phyloP scores from a whole-genome alignment of 2,797 vertebrate genomes.

The Pangasius larnaudii region DNA sequence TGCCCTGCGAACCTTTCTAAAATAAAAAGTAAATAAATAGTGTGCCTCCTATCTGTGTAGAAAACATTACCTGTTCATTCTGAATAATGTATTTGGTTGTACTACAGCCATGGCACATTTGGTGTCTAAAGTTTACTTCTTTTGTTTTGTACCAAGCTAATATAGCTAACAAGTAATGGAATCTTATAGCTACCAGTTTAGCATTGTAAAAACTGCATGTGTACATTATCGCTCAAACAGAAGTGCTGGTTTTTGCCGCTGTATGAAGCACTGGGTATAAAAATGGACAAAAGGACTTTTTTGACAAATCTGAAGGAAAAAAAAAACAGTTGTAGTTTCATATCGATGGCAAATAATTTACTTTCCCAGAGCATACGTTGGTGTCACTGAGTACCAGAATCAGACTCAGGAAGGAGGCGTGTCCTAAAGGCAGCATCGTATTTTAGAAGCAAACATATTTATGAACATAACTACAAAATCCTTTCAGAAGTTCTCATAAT shows the following conservation, averaged over 20 bases:
- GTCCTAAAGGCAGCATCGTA: not conserved
- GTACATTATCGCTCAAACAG: not conserved
- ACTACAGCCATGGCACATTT: not conserved
- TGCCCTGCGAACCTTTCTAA: too few species aligned
- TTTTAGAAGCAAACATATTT: not conserved
- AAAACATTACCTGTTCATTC: not conserved
- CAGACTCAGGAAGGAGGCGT: not conserved
- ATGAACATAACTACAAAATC: not conserved
- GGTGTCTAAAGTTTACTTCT: not conserved
- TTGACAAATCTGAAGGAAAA: too few species aligned
- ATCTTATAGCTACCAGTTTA: not conserved
- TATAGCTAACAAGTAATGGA: not conserved
- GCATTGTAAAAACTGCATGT: not conserved
- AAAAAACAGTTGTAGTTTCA: not conserved
- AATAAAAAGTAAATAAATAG: too few species aligned
- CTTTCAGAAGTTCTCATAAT: not conserved
- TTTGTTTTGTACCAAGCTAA: not conserved
- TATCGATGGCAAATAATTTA: not conserved
- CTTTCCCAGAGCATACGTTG: not conserved
- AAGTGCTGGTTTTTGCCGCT: not conserved
- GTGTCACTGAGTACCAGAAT: too few species aligned
- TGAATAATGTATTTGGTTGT: not conserved
- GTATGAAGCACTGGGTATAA: not conserved
- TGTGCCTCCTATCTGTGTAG: too few species aligned
- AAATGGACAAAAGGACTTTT: not conserved